Evolutionary conservation across 2,888 invertebrate genomes (phyloP), one percentile per base, ranked within the genome.

Genomic region (Drosophila neotestacea): DNA sequence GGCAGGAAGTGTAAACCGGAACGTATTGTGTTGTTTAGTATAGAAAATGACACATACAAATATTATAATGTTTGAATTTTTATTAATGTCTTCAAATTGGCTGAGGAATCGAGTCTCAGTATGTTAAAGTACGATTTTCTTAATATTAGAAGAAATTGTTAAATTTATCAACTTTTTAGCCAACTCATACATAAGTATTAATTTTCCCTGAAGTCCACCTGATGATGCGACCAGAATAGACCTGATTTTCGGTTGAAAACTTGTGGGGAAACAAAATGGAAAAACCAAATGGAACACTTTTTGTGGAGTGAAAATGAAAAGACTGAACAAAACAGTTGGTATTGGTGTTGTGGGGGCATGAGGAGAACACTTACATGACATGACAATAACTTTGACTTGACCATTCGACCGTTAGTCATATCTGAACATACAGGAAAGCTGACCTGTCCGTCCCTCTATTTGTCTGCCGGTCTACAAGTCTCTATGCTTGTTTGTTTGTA

Each of bases 371-470:
- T 81, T 78, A 77, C 81, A 86, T 88, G 84, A 88, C 90, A 88
- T 74, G 84, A 75, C 86, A 88, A 88, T 90, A 88, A 89, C 88
- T 88, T 81, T 90, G 87, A 83, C 89, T 90, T 88, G 88, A 81
- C 86, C 81, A 85, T 71, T 90, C 86, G 84, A 83, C 79, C 90
- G 79, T 90, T 89, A 79, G 78, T 88, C 90, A 90, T 88, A 85
- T 84, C 77, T 79, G 75, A 47, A 58, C 66, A 60, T 16, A 38
- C 58, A 38, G 38, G 7, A 9, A 10, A 58, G 30, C 13, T 28
- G 36, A 1, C 27, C 59, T 56, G 50, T 34, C 47, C 36, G 44
- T 41, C 42, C 54, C 42, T 27, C 51, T 27, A 27, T 36, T 34
- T 16, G 66, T 64, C 34, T 41, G 44, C 27, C 51, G 38, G 41